These are phyloP conservation scores for Anarsia innoxiella DNA, from an alignment of 2,888 invertebrate genomes.

Conservation along the genomic window DNA sequence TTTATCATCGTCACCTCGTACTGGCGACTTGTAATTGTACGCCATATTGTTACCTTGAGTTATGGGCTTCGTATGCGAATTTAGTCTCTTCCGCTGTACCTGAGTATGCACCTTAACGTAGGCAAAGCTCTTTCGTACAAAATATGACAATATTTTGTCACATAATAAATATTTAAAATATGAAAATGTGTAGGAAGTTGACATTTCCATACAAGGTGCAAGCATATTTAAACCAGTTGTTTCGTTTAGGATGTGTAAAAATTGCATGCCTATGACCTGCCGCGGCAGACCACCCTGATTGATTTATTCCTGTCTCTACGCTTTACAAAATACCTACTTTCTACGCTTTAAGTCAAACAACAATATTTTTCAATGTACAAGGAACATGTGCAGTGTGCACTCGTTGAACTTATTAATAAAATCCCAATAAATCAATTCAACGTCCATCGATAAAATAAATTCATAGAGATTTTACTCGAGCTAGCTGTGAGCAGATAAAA, in stretches of 20 bases:
- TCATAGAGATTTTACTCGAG: slow-evolving; percentile 26
- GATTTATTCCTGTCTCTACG: no score
- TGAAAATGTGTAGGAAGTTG: slow-evolving; percentile 9
- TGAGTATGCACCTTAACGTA: slow-evolving; percentile 15
- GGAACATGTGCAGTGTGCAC: not conserved
- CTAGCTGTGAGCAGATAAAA: slow-evolving; percentile 40
- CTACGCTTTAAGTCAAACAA: slow-evolving; percentile 3
- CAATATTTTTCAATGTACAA: not conserved
- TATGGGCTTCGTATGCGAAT: slow-evolving; percentile 49
- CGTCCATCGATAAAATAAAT: slow-evolving; percentile 25
- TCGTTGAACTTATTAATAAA: slow-evolving; percentile 16
- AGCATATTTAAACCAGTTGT: slow-evolving; percentile 19
- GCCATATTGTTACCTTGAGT: slow-evolving; percentile 68
- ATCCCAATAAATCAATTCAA: slow-evolving; percentile 22
- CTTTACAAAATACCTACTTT: no score
- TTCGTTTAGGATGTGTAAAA: slow-evolving; percentile 30
- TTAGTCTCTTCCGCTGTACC: slow-evolving; percentile 51
- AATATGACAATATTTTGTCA: no score
- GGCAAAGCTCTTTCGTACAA: not conserved
- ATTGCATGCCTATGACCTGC: slow-evolving; percentile 17
- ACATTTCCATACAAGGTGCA: slow-evolving; percentile 32
- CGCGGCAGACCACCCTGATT: slow-evolving; percentile 31
- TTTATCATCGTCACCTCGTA: slow-evolving; percentile 68
- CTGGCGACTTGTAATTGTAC: slow-evolving; percentile 65
- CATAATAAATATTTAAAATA: not conserved